phyloP scores from a whole-genome alignment of 2,888 invertebrate genomes.

The Rapana venosa region DNA sequence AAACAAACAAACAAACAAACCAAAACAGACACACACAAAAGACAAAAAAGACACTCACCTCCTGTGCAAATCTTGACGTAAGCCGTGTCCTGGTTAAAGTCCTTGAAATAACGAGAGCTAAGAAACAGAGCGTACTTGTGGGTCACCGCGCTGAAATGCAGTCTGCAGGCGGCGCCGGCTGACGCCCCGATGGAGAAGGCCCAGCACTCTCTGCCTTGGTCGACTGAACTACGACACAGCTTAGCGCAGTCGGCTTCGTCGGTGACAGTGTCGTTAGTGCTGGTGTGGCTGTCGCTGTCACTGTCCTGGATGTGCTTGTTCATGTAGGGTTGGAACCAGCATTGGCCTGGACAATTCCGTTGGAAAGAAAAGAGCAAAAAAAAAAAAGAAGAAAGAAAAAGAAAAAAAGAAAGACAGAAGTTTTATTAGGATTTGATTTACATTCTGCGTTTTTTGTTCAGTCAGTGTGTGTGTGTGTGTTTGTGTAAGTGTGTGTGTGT shows the following conservation, averaged over 20 bases:
- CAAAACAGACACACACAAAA: too few species aligned
- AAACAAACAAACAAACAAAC: too few species aligned
- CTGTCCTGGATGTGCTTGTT: slow-evolving; percentile 15
- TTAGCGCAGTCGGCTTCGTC: slow-evolving; percentile 45
- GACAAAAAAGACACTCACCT: slow-evolving; percentile 24
- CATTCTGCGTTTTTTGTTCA: too few species aligned
- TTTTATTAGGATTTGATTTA: too few species aligned
- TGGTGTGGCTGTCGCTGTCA: neutral
- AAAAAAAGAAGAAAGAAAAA: neutral
- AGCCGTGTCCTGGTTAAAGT: neutral
- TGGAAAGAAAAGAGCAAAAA: neutral
- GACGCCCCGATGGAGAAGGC: slow-evolving; percentile 38
- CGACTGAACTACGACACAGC: slow-evolving; percentile 37
- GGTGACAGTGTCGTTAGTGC: neutral
- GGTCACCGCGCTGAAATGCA: slow-evolving; percentile 21
- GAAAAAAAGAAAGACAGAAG: neutral
- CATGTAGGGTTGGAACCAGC: slow-evolving; percentile 46
- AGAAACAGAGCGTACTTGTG: slow-evolving; percentile 31
- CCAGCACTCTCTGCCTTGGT: slow-evolving; percentile 44
- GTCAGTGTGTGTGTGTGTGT: too few species aligned
- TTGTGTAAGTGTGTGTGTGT: too few species aligned
- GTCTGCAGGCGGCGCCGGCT: slow-evolving; percentile 14
- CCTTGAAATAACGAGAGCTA: neutral
- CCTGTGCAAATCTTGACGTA: slow-evolving; percentile 48
- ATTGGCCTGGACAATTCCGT: slow-evolving; percentile 38